Percentiles rank a stretch among this genome's conserved stretches.
phyloP scores from a whole-genome alignment of 2,888 invertebrate species.

The Chalcosyrphus nemorum region DNA sequence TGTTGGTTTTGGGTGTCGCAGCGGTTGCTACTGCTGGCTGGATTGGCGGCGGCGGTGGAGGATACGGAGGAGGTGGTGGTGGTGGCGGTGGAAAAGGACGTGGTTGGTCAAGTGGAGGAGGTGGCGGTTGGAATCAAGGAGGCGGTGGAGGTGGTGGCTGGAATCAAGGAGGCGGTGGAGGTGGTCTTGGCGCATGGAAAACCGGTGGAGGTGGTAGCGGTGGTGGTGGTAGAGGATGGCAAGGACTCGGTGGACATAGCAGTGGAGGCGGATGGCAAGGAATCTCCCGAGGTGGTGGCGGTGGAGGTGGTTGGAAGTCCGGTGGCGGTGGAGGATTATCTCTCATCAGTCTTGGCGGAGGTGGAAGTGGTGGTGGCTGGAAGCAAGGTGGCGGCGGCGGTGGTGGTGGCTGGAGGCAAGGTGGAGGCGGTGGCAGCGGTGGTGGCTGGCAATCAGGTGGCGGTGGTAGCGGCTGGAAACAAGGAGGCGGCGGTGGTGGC shows the following conservation, averaged over 20 bases:
- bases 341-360: constrained; percentile 60
- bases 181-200: constrained; percentile 26
- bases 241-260: constrained; percentile 14
- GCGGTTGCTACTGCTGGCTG: constrained; percentile 49
- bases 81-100: constrained; percentile 29
- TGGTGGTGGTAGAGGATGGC: constrained; percentile 69
- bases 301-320: constrained; percentile 46
- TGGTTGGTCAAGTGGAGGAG: constrained; percentile 21
- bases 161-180: constrained; percentile 28
- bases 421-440: constrained; percentile 71
- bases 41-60: constrained; percentile 60
- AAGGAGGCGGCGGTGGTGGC: constrained; percentile 70
- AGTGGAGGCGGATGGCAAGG: constrained; percentile 74
- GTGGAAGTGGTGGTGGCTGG: constrained; percentile 37
- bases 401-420: constrained; percentile 18
- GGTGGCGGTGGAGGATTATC: constrained; percentile 53
- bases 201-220: constrained; percentile 71
- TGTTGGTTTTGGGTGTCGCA: constrained; percentile 58
- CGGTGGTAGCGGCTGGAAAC: constrained; percentile 72
- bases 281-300: constrained; percentile 72
- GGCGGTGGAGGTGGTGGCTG: constrained; percentile 35
- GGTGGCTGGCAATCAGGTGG: constrained; percentile 60
- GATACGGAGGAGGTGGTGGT: constrained; percentile 40
- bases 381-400: constrained; percentile 29
- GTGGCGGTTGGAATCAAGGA: constrained; percentile 12